phyloP scores from a whole-genome alignment of 2,888 invertebrate genomes.

The Noctua janthina region DNA sequence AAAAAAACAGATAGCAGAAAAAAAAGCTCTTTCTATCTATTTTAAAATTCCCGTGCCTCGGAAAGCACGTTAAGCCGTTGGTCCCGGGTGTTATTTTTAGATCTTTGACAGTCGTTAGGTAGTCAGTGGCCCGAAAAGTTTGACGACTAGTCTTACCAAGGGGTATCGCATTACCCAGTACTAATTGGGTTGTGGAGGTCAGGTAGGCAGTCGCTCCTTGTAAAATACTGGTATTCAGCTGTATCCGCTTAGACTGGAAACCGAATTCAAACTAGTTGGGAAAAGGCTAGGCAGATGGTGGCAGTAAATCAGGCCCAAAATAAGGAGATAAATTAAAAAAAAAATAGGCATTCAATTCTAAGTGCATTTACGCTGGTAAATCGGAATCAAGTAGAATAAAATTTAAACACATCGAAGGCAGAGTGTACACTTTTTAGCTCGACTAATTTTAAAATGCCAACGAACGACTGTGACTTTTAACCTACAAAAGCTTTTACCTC shows the following conservation, averaged over 20 bases:
- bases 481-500: conserved; percentile 37
- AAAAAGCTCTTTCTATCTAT: background rate
- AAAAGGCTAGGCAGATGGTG: too few relatives aligned
- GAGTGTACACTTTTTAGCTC: conserved; percentile 16
- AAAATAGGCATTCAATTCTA: background rate
- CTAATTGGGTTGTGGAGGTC: too few relatives aligned
- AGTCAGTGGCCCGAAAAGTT: too few relatives aligned
- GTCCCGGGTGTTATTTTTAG: too few relatives aligned
- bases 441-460: conserved; percentile 41
- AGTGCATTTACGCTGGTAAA: conserved; percentile 15
- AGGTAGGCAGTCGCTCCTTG: too few relatives aligned
- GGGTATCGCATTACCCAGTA: too few relatives aligned
- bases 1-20: background rate
- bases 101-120: too few relatives aligned
- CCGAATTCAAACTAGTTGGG: too few relatives aligned
- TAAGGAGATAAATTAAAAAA: background rate
- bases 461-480: conserved; percentile 43
- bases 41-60: background rate
- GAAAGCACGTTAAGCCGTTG: too few relatives aligned
- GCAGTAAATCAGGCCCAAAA: background rate
- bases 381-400: conserved; percentile 4
- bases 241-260: too few relatives aligned
- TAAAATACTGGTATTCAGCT: too few relatives aligned
- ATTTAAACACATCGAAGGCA: conserved; percentile 19
- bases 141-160: too few relatives aligned